Conservation (phyloP, 2,797 vertebrate species). For the Tinamus major region DNA sequence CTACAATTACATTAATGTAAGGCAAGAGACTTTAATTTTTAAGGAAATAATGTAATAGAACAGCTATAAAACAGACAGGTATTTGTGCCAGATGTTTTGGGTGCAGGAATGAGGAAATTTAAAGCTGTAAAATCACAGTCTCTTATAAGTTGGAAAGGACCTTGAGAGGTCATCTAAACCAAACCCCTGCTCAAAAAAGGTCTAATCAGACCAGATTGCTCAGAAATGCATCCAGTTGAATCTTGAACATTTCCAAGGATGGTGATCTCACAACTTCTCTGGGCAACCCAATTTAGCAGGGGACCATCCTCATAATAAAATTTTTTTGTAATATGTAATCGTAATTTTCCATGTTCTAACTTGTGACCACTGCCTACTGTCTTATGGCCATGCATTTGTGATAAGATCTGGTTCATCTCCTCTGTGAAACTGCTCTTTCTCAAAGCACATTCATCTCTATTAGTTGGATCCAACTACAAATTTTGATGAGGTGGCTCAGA, state of each 20-base stretch:
- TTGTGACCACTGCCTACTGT: not conserved
- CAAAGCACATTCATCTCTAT: not conserved
- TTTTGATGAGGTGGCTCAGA: not conserved
- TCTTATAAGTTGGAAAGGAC: not conserved
- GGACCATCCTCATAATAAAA: not conserved
- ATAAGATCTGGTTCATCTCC: not conserved
- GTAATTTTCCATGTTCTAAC: not conserved
- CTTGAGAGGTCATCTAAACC: not conserved
- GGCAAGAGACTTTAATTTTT: not conserved
- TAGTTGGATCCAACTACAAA: not conserved
- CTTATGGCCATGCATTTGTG: not conserved
- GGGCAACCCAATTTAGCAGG: not conserved
- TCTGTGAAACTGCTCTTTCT: not conserved
- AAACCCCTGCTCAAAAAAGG: not conserved
- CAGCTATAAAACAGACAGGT: not conserved
- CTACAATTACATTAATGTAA: not conserved
- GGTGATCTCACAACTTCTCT: not conserved
- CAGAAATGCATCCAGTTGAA: not conserved
- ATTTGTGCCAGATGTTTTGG: not conserved
- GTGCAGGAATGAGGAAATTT: not conserved
- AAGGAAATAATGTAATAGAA: not conserved
- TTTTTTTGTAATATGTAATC: not conserved
- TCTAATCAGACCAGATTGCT: not conserved
- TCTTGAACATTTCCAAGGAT: not conserved
- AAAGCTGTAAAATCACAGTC: not conserved